Conservation (phyloP, 2,888 invertebrate species). For the Dexiosoma caninum region DNA sequence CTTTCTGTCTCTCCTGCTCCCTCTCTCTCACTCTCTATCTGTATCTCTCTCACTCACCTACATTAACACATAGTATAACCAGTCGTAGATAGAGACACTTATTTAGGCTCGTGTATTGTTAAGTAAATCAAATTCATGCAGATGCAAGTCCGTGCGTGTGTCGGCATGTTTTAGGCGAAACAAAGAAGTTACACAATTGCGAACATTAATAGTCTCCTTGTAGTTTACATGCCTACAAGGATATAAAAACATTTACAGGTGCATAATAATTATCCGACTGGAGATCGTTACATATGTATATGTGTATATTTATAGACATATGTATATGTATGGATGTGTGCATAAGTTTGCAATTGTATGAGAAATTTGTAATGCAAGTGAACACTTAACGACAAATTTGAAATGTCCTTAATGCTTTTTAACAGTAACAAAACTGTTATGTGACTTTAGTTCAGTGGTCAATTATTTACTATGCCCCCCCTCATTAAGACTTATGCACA, state of each 20-base stretch:
- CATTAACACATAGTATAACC: neutral
- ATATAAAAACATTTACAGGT: slow-evolving; percentile 14
- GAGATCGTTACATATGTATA: neutral
- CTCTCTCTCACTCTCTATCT: too few relatives aligned
- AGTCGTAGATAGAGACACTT: neutral
- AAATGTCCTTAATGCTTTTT: slow-evolving; percentile 22
- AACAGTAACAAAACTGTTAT: slow-evolving; percentile 26
- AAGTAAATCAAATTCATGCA: slow-evolving; percentile 41
- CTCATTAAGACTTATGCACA: neutral
- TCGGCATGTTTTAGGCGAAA: slow-evolving; percentile 11
- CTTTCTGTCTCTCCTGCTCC: too few relatives aligned
- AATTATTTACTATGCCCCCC: slow-evolving; percentile 22
- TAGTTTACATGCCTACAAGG: slow-evolving; percentile 3
- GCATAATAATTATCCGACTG: neutral
- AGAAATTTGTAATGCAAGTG: neutral
- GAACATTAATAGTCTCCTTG: slow-evolving; percentile 41
- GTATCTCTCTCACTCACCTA: too few relatives aligned
- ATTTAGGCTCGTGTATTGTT: neutral
- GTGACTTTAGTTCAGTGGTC: slow-evolving; percentile 25
- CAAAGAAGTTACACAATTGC: slow-evolving; percentile 51
- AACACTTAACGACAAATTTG: slow-evolving; percentile 1
- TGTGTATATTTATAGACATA: too few relatives aligned
- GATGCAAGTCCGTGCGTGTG: neutral
- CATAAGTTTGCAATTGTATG: neutral
- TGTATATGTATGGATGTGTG: neutral